phyloP scores from a whole-genome alignment of 2,888 invertebrate genomes.

The Drosophila siamana region DNA sequence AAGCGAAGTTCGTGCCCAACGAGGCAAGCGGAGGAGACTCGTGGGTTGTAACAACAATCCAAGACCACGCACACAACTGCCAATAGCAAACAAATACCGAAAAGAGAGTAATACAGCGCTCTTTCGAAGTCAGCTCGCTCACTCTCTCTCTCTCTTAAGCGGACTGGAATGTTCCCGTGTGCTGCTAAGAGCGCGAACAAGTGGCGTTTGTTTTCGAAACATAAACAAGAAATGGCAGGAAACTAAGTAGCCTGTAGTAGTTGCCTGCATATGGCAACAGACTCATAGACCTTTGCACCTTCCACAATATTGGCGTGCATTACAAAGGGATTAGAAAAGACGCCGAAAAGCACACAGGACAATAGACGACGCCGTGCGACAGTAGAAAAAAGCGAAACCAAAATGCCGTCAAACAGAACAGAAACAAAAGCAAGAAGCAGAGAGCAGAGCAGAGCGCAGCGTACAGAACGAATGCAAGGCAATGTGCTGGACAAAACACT shows the following conservation, averaged over 20 bases:
- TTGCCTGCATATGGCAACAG: conserved; percentile 38
- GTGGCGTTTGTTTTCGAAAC: conserved; percentile 55
- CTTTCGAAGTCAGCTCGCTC: conserved; percentile 11
- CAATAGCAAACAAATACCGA: conserved; percentile 13
- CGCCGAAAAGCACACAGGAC: conserved; percentile 47
- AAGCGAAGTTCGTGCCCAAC: neutral
- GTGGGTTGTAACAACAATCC: neutral
- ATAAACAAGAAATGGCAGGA: conserved; percentile 57
- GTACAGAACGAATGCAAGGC: conserved; percentile 32
- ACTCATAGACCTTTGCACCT: conserved; percentile 15
- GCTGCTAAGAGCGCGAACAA: conserved; percentile 20
- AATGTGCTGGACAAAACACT: conserved; percentile 37
- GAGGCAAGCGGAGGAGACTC: neutral
- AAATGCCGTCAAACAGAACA: conserved; percentile 10
- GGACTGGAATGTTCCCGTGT: conserved; percentile 58
- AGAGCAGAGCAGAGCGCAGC: neutral
- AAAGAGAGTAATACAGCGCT: conserved; percentile 12
- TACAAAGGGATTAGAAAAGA: conserved; percentile 63
- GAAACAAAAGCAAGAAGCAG: conserved; percentile 16
- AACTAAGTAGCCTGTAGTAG: conserved; percentile 34
- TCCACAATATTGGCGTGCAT: conserved; percentile 44
- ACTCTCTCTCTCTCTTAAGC: conserved; percentile 34
- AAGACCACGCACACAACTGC: conserved; percentile 1
- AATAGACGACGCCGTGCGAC: conserved; percentile 32
- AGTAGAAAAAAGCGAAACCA: conserved; percentile 34